A percentile compares a stretch with the other conserved stretches of the same genome.
phyloP scores from a whole-genome alignment of 1,140 invertebrate genomes.

The Drosophila leontia region DNA sequence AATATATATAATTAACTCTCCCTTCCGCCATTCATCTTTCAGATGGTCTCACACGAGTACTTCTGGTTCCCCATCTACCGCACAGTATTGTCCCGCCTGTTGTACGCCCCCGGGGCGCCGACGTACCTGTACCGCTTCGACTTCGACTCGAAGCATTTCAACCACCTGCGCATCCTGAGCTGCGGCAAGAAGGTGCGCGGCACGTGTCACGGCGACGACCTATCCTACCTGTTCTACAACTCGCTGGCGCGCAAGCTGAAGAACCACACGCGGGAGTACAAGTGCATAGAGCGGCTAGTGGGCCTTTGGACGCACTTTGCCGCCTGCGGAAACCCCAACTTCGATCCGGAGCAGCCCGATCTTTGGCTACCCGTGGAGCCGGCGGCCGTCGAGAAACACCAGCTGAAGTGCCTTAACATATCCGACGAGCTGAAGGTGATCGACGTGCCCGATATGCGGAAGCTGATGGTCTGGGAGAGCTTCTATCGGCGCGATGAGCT shows the following conservation, averaged over 20 bases:
- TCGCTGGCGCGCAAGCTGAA: conserved; percentile 84
- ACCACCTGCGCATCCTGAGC: conserved; percentile 84
- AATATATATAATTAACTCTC: background rate
- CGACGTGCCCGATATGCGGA: conserved; percentile 84
- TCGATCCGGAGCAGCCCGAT: conserved; percentile 71
- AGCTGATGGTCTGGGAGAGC: conserved; percentile 85
- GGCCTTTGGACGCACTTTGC: conserved; percentile 85
- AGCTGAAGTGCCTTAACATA: conserved; percentile 85
- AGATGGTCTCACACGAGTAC: conserved; percentile 84
- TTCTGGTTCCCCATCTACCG: conserved; percentile 85
- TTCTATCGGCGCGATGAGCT: conserved; percentile 76
- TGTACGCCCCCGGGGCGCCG: conserved; percentile 76
- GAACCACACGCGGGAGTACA: conserved; percentile 78
- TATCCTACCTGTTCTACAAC: conserved; percentile 88
- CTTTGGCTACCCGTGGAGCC: conserved; percentile 69
- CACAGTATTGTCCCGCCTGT: conserved; percentile 80
- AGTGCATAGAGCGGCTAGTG: conserved; percentile 81
- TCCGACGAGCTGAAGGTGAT: conserved; percentile 83
- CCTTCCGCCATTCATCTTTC: background rate
- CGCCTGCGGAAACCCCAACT: conserved; percentile 82
- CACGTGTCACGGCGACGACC: conserved; percentile 88
- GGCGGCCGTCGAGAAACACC: conserved; percentile 65
- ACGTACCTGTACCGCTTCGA: conserved; percentile 86
- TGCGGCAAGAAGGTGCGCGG: conserved; percentile 82
- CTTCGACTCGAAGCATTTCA: conserved; percentile 84